phyloP scores from a whole-genome alignment of 2,113 vertebrate genomes.

The Hippocampus comes region DNA sequence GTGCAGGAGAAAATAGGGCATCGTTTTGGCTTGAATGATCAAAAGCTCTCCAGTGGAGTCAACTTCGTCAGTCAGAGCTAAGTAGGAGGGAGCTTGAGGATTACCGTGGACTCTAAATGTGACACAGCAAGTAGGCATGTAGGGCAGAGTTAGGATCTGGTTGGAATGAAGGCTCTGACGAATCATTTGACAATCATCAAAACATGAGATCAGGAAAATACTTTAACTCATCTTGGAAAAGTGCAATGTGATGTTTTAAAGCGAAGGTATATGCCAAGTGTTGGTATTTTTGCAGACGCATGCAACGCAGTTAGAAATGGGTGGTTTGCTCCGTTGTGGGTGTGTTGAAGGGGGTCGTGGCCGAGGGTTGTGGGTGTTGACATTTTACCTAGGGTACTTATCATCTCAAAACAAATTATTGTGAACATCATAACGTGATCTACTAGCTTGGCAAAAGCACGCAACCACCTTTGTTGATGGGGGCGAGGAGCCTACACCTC shows the following conservation, averaged over 20 bases:
- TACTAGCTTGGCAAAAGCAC: too few relatives aligned
- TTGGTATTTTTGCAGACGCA: too few relatives aligned
- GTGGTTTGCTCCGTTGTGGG: too few relatives aligned
- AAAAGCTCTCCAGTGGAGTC: conserved; percentile 19
- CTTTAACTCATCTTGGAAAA: background rate
- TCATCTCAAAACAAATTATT: too few relatives aligned
- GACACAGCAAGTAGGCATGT: conserved; percentile 20
- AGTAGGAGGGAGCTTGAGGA: conserved; percentile 16
- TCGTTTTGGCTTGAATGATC: conserved; percentile 7
- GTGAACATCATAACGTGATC: too few relatives aligned
- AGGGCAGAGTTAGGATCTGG: background rate
- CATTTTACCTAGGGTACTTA: too few relatives aligned
- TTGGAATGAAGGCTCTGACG: background rate
- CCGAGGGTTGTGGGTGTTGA: too few relatives aligned
- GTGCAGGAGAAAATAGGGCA: conserved; percentile 5
- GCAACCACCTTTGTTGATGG: too few relatives aligned
- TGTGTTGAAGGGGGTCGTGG: too few relatives aligned
- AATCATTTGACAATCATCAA: background rate
- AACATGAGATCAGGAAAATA: background rate
- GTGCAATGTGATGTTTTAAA: background rate
- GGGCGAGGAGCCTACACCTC: too few relatives aligned
- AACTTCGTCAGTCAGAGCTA: conserved; percentile 8
- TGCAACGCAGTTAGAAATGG: too few relatives aligned
- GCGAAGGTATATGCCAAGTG: too few relatives aligned
- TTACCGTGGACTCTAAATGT: conserved; percentile 13